These are phyloP conservation scores for Calycopis cecrops DNA, from an alignment of 1,140 invertebrate species.

Conservation along the genomic window DNA sequence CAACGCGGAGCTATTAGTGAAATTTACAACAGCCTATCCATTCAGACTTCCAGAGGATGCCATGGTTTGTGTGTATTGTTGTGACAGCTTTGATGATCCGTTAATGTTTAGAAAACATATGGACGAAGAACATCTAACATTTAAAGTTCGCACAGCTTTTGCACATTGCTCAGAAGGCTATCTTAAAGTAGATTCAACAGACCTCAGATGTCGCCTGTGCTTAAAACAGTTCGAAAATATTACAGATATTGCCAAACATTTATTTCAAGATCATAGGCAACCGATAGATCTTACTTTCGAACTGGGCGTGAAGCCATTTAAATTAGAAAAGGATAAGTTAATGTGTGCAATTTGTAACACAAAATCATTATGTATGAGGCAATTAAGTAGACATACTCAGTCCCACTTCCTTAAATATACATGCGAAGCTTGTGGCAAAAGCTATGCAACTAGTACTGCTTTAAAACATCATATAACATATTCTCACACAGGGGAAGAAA, in stretches of 20 bases:
- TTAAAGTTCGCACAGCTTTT: conserved; percentile 42
- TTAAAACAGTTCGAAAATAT: conserved; percentile 32
- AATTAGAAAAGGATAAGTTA: conserved; percentile 41
- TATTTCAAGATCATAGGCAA: conserved; percentile 36
- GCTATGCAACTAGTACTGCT: conserved; percentile 50
- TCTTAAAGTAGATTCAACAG: conserved; percentile 51
- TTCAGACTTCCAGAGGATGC: conserved; percentile 53
- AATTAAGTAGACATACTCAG: conserved; percentile 50
- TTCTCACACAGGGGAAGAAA: conserved; percentile 33
- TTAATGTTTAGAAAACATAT: conserved; percentile 45
- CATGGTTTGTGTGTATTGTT: conserved; percentile 58
- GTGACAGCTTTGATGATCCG: conserved; percentile 43
- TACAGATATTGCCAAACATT: conserved; percentile 38
- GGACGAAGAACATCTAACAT: conserved; percentile 38
- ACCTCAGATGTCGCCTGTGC: conserved; percentile 45
- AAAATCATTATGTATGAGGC: conserved; percentile 40
- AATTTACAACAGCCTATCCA: conserved; percentile 52
- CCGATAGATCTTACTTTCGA: conserved; percentile 34
- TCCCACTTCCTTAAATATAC: conserved; percentile 62
- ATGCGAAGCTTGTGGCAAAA: conserved; percentile 71
- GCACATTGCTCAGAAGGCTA: conserved; percentile 42
- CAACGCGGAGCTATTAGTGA: conserved; percentile 56
- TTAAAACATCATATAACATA: conserved; percentile 39
- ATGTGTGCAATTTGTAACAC: conserved; percentile 43
- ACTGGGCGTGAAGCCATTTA: conserved; percentile 47